phyloP scores from a whole-genome alignment of 1,140 invertebrate genomes.

The Bombus superbus region DNA sequence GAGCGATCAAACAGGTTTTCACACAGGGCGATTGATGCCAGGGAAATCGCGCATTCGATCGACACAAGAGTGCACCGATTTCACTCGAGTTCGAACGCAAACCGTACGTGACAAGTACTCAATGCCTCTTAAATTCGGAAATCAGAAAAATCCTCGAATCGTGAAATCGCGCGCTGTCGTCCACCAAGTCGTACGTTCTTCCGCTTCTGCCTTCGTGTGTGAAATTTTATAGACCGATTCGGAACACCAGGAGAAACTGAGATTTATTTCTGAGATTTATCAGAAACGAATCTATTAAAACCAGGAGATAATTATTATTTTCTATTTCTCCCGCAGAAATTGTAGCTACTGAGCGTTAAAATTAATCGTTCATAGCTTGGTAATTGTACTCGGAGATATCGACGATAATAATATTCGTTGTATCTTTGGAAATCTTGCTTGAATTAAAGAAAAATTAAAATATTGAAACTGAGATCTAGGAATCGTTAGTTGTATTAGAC shows the following conservation, averaged over 20 bases:
- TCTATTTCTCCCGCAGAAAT: too few relatives aligned
- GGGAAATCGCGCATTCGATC: slow-evolving; percentile 14
- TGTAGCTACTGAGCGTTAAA: too few relatives aligned
- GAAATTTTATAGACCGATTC: neutral
- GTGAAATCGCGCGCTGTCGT: neutral
- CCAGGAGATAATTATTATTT: too few relatives aligned
- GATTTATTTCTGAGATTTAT: too few relatives aligned
- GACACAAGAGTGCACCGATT: neutral
- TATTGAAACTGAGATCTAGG: too few relatives aligned
- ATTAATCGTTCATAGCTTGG: too few relatives aligned
- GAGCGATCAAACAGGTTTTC: slow-evolving; percentile 3
- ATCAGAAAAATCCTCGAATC: neutral
- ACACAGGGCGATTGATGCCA: neutral
- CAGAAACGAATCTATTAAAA: too few relatives aligned
- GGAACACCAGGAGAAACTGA: neutral
- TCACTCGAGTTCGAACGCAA: neutral
- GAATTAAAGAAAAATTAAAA: too few relatives aligned
- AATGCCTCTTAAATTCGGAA: slow-evolving; percentile 12
- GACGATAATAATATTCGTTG: too few relatives aligned
- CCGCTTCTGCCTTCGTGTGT: neutral
- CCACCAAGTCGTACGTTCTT: neutral
- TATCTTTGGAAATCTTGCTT: too few relatives aligned
- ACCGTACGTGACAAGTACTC: slow-evolving; percentile 24
- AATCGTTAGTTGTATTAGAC: too few relatives aligned
- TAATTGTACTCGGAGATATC: too few relatives aligned